These are phyloP conservation scores for Alouatta palliata DNA, from an alignment of 2,113 vertebrate species.

Conservation along the genomic window DNA sequence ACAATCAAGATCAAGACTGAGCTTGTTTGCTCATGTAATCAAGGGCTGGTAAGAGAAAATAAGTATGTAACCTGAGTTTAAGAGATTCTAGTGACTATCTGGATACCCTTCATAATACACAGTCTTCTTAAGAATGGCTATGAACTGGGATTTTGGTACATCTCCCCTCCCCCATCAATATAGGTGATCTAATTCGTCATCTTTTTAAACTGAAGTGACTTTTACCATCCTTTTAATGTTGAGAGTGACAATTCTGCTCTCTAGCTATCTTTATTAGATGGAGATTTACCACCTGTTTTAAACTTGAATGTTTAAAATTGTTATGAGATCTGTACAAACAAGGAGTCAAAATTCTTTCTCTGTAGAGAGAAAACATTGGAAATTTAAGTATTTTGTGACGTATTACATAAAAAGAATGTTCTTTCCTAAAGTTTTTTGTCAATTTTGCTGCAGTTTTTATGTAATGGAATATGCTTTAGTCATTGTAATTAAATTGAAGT, in stretches of 20 bases:
- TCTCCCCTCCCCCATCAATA: not conserved
- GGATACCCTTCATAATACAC: not conserved
- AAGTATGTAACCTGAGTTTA: not conserved
- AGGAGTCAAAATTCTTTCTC: not conserved
- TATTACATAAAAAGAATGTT: not conserved
- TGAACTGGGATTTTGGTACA: fast-evolving
- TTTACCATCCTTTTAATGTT: not conserved
- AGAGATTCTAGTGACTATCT: not conserved
- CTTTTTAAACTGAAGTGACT: not conserved
- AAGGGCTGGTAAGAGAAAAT: not conserved
- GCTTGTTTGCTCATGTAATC: not conserved
- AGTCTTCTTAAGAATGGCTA: not conserved
- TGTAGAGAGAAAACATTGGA: not conserved
- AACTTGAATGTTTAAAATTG: not conserved
- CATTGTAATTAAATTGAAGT: not conserved
- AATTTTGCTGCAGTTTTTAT: not conserved
- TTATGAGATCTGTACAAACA: not conserved
- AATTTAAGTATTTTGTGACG: not conserved
- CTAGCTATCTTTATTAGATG: not conserved
- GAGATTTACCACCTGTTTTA: not conserved
- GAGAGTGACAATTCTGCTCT: not conserved
- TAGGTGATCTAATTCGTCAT: not conserved
- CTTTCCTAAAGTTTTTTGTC: not conserved
- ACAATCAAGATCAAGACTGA: not conserved
- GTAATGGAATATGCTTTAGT: not conserved